Evolutionary conservation across 2,113 vertebrate genomes (phyloP), one percentile per base, ranked within the genome.

Genomic region (Dryoscopus gambensis): DNA sequence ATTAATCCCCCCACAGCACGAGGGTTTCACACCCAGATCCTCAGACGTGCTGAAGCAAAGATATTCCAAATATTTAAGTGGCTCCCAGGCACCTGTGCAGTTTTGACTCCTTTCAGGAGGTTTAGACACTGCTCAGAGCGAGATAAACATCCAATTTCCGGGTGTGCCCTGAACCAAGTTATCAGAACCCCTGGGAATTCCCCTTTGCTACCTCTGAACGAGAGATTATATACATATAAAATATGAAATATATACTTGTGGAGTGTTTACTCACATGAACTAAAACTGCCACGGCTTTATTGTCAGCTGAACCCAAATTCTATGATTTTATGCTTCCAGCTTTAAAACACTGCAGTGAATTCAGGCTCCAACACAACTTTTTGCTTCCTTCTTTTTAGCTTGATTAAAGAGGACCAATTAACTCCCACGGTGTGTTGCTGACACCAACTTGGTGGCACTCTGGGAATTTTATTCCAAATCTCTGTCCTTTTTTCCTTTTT

Each of bases 1-100:
- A 0, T 28, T 49, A 81, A 4, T 13, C 42, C 6, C 18, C 30
- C 30, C 42, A 30, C 30, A 16, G 4, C 24, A 7, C 0, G 0
- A 55, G 55, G 40, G 28, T 35, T 35, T 50, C 7, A 3, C 35
- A n/a, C 40, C 24, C 50, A 47, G 37, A 23, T 40, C 35, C 39
- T 39, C 46, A 60, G n/a, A 27, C 8, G 6, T 5, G 35, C 33
- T 70, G 69, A 31, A 62, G 11, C 19, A 39, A 31, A 68, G 64
- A 28, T 7, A 37, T 8, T 25, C n/a, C 23, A 81, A 81, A 71
- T 28, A 35, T 67, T 67, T 30, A 0, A 40, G n/a, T 49, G 10
- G 18, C 16, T 74, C 7, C 6, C 28, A 6, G 16, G 15, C 46
- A 60, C 37, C 37, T 10, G 30, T 15, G n/a, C 33, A 39, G 25